Base-by-base conservation (phyloP, 2,113 vertebrate genomes). In the Antennarius striatus region DNA sequence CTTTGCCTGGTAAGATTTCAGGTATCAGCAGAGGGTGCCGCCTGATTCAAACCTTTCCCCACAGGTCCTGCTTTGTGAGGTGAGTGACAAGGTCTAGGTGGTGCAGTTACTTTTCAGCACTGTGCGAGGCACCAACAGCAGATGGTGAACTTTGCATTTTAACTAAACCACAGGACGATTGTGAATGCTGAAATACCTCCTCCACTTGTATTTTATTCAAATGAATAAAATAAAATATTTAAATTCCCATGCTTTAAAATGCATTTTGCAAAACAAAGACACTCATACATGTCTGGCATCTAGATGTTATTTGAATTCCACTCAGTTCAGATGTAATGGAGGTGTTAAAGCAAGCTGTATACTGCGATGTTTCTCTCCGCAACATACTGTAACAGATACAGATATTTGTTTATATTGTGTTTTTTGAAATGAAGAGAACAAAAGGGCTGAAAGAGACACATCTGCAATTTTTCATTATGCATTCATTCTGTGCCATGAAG, bases 41-140 rank as follows among this genome's bases (percentile, higher is more conserved):
- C 48, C 36, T 66, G 71, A 73, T 58, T 73, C 62, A 68, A 43
- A 29, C 47, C 59, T 75, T 84, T 67, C 40, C 42, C 50, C 60
- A 29, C 17, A 71, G 53, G 12, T 56, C 36, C 30, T 32, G 7
- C 46, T 56, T 60, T 72, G 30, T 47, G 52, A 68, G 55, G 29
- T 42, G 40, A 36, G 75, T 68, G 30, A 47, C 40, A 52, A 67
- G 11, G 49, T 65, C 36, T 65, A 53, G 29, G 51, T 14, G 45
- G 9, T 2, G 22, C 0, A 6, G 36, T 22, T 56, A 50, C 10
- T 53, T 72, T 65, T 65, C 30, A 6, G 71, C 29, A 7, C 4
- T 12, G 6, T 8, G 30, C 75, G 49, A 73, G 47, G 82, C 74
- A 80, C 46, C n/a, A 0, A 29, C 22, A 64, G 16, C 57, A 69